These are phyloP conservation scores for Coendou prehensilis DNA, from an alignment of 2,797 vertebrate species.

Conservation along the genomic window DNA sequence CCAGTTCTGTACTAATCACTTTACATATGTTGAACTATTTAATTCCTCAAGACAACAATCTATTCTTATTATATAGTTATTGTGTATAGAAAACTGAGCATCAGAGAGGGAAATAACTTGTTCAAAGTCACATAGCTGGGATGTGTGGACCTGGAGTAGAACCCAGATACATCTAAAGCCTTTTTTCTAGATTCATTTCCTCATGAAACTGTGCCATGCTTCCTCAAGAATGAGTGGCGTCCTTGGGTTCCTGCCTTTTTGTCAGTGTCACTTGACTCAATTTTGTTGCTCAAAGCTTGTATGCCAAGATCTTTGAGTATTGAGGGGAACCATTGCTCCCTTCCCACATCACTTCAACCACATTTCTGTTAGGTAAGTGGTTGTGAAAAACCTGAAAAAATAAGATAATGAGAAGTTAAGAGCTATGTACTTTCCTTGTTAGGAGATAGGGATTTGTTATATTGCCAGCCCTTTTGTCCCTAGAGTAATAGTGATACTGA, in stretches of 20 bases:
- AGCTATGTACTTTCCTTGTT: background rate
- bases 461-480: background rate
- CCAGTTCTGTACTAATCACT: background rate
- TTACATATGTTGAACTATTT: background rate
- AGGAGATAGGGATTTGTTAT: constrained; percentile 15
- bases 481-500: background rate
- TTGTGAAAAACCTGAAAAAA: constrained; percentile 10
- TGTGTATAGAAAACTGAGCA: background rate
- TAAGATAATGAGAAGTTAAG: constrained; percentile 14
- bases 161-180: background rate
- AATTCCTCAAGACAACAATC: background rate
- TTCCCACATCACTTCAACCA: background rate
- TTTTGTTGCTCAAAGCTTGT: background rate
- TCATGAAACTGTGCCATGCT: background rate
- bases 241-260: background rate
- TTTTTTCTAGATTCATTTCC: background rate
- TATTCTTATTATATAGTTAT: background rate
- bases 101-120: background rate
- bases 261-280: background rate
- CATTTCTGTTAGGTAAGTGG: constrained; percentile 6
- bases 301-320: background rate
- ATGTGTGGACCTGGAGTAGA: background rate
- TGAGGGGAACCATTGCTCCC: background rate
- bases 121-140: background rate
- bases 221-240: background rate